These are phyloP conservation scores for Myiozetetes cayanensis DNA, from an alignment of 2,113 vertebrate genomes.

Conservation along the genomic window DNA sequence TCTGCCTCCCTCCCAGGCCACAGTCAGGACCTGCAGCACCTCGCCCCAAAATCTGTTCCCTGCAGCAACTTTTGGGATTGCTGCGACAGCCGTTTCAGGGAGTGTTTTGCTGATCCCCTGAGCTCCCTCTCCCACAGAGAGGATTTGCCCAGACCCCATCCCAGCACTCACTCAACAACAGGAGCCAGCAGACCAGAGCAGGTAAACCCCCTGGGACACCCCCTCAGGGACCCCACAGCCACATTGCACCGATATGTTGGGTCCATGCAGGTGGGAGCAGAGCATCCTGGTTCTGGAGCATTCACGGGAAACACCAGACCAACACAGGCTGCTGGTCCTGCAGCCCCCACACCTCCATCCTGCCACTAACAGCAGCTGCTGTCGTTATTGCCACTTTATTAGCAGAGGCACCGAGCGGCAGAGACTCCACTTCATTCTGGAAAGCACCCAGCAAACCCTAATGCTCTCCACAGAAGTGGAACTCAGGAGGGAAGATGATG, in stretches of 20 bases:
- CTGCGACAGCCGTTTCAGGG: background rate
- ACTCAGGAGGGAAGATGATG: background rate
- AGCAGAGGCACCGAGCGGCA: background rate
- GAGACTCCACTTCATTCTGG: background rate
- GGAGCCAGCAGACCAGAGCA: fast-evolving
- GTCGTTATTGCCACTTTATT: background rate
- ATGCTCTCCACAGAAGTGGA: background rate
- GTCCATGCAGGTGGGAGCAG: background rate
- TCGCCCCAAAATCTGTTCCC: background rate
- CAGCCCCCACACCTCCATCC: background rate
- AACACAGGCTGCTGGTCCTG: background rate
- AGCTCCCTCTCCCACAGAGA: fast-evolving
- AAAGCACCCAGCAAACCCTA: fast-evolving
- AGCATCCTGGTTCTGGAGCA: background rate
- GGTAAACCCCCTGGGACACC: fast-evolving
- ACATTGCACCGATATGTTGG: fast-evolving
- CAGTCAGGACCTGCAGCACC: background rate
- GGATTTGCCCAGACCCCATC: background rate
- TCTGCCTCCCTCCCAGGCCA: background rate
- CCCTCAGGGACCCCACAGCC: fast-evolving
- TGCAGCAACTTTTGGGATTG: fast-evolving
- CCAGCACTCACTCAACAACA: background rate
- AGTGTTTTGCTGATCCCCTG: background rate
- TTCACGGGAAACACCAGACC: background rate
- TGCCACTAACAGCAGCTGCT: background rate